A percentile compares a stretch with the other conserved stretches of the same genome.
These are phyloP conservation scores for Tholera decimalis DNA, from an alignment of 2,888 invertebrate species.

Conservation along the genomic window DNA sequence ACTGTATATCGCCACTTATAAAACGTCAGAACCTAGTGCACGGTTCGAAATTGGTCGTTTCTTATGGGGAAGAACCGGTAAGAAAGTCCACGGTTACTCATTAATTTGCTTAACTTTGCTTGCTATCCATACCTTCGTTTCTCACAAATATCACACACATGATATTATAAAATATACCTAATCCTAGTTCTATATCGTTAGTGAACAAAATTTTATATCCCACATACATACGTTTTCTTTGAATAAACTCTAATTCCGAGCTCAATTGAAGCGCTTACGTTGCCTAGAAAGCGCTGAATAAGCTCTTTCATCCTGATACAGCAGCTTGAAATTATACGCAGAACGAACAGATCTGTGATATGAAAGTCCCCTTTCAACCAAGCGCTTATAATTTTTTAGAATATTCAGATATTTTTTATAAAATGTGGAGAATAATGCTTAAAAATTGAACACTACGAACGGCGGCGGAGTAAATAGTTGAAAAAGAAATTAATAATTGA, in stretches of 20 bases:
- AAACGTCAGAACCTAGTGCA: too few species aligned
- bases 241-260: conserved; percentile 22
- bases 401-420: neutral
- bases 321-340: conserved; percentile 36
- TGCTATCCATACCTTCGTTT: neutral
- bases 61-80: too few species aligned
- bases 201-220: neutral
- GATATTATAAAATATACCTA: neutral
- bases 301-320: conserved; percentile 36
- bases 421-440: neutral
- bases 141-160: neutral
- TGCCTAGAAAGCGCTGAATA: conserved; percentile 35
- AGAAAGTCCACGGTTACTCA: too few species aligned
- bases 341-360: conserved; percentile 13
- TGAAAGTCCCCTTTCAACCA: conserved; percentile 16
- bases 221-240: conserved; percentile 13
- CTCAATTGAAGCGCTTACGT: conserved; percentile 8
- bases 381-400: neutral
- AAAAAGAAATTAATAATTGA: neutral
- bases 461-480: neutral
- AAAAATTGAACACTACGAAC: neutral
- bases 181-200: neutral
- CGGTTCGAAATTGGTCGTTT: too few species aligned
- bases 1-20: too few species aligned
- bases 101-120: neutral